phyloP scores from a whole-genome alignment of 2,113 vertebrate genomes.

The western clawed frog (Xenopus tropicalis) region UCB_Xtro_10.0 CM004446.2:65460001-65460500 shows the following conservation, averaged over 20 bases:
- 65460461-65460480: neutral
- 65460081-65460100: neutral
- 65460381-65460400: constrained; percentile 72
- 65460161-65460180: constrained; percentile 19
- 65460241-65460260: constrained; percentile 40
- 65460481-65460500: neutral
- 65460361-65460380: constrained; percentile 46
- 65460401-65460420: constrained; percentile 67
- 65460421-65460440: constrained; percentile 60
- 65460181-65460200: too few species aligned
- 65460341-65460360: neutral
- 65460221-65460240: constrained; percentile 49
- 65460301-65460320: neutral
- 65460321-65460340: neutral
- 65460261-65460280: constrained; percentile 4
- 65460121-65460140: constrained; percentile 14
- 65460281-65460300: neutral
- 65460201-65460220: neutral
- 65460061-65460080: neutral
- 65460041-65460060: too few species aligned
- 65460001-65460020: too few species aligned
- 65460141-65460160: constrained; percentile 31
- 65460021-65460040: too few species aligned
- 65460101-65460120: neutral
- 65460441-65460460: neutral